Percentiles rank a stretch among this genome's conserved stretches.
Evolutionary conservation across 2,888 invertebrate genomes (phyloP).

Genomic region (Argynnis bischoffii): DNA sequence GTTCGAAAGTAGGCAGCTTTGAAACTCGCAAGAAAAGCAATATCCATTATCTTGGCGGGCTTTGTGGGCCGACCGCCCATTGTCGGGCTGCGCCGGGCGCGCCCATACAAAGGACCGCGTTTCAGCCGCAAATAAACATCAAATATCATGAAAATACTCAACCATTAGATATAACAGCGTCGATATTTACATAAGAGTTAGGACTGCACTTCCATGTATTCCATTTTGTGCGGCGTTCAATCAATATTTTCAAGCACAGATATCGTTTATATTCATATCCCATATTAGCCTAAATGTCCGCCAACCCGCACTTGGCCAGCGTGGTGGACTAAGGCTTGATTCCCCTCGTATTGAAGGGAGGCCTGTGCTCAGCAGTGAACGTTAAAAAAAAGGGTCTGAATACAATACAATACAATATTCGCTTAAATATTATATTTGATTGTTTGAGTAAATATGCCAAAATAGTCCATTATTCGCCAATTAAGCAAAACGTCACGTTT

Average conservation of each 20-base stretch:
- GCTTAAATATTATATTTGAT: too few relatives aligned
- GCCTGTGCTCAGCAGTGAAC: too few relatives aligned
- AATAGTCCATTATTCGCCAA: too few relatives aligned
- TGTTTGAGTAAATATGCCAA: too few relatives aligned
- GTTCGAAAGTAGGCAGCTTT: slow-evolving; percentile 78
- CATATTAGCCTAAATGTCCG: too few relatives aligned
- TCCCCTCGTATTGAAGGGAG: too few relatives aligned
- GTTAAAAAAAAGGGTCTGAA: too few relatives aligned
- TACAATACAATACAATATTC: too few relatives aligned
- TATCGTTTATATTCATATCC: neutral
- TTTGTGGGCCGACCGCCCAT: slow-evolving; percentile 68
- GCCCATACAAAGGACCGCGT: slow-evolving; percentile 36
- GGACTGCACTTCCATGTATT: slow-evolving; percentile 5
- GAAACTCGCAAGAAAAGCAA: slow-evolving; percentile 80
- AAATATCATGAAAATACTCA: slow-evolving; percentile 26
- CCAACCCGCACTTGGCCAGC: too few relatives aligned
- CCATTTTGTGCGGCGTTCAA: neutral
- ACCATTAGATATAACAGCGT: slow-evolving; percentile 9
- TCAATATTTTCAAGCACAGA: neutral
- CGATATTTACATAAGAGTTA: slow-evolving; percentile 15
- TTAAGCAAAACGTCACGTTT: too few relatives aligned
- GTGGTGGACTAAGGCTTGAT: too few relatives aligned
- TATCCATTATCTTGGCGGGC: slow-evolving; percentile 78
- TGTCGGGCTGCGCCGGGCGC: slow-evolving; percentile 60
- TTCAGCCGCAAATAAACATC: slow-evolving; percentile 33